These are phyloP conservation scores for Tetragnatha versicolor DNA, from an alignment of 1,140 invertebrate genomes.

Conservation along the genomic window DNA sequence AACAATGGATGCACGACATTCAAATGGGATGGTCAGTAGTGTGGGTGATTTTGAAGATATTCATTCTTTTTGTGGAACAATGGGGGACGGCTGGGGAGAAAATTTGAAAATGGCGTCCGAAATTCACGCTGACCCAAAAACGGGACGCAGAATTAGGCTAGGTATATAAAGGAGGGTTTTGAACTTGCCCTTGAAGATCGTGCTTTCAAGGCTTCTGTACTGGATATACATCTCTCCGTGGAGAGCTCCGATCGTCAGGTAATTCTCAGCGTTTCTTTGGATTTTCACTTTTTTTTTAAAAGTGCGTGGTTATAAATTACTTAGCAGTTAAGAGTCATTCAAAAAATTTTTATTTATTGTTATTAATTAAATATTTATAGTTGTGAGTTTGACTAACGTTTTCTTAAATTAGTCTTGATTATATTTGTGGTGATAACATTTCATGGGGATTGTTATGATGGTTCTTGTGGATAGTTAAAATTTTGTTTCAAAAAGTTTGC, in stretches of 20 bases:
- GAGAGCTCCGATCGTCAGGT: neutral
- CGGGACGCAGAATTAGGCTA: constrained; percentile 18
- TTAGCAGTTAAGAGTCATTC: no score
- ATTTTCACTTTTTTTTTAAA: neutral
- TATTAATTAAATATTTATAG: no score
- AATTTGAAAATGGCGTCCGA: neutral
- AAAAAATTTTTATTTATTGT: no score
- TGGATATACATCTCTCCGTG: neutral
- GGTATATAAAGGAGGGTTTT: constrained; percentile 36
- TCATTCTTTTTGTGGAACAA: constrained; percentile 3
- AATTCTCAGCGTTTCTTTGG: neutral
- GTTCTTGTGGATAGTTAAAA: no score
- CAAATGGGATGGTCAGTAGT: no score
- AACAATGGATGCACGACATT: no score
- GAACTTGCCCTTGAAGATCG: constrained; percentile 42
- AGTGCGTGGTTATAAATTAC: neutral
- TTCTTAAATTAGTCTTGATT: no score
- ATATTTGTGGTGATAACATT: no score
- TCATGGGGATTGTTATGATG: no score
- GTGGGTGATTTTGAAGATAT: no score
- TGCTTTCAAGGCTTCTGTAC: neutral
- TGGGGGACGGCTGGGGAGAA: neutral
- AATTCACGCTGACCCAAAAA: constrained; percentile 28
- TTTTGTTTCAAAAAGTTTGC: no score
- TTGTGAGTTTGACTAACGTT: no score